Evolutionary conservation across 2,113 vertebrate genomes (phyloP), one percentile per base, ranked within the genome.

Genomic region (Oxyura jamaicensis): DNA sequence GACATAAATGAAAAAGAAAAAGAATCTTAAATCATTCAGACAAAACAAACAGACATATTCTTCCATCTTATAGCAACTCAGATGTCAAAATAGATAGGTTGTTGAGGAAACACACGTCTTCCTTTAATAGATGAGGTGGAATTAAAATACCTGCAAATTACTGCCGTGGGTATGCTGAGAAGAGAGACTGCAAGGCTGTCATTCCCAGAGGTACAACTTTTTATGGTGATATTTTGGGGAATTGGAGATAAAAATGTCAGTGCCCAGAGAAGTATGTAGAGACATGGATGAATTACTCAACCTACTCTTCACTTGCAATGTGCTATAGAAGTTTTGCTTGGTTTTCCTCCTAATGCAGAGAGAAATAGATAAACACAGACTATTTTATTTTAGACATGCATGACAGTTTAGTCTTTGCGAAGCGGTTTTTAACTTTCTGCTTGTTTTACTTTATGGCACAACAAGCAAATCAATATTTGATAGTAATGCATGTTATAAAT

Each of bases 11-110:
- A 96, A 96, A 97, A 95, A 67, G 11, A 11, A 96, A 95, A 97
- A 96, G 36, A 90, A 94, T 81, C 90, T 55, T 95, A 5, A 50
- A 82, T 96, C 84, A 88, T 33, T 39, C 33, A 67, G 95, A 90
- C 93, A 97, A 83, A 92, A 66, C 65, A 95, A 94, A 91, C 69
- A 92, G 95, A 93, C 69, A 77, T 46, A 63, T 85, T 90, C 82
- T 86, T 95, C 65, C 46, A 23, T 75, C 58, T 96, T 89, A 67
- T 88, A 80, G 83, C 94, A 91, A 73, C 84, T 86, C 71, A 97
- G 94, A 96, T 97, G 96, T 98, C 97, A 98, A 96, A 96, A 96
- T 82, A 97, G 95, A 95, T 75, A 93, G 89, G 74, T 95, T 97
- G 85, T 97, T 97, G 95, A 94, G 79, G 94, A 96, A 98, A 97